A percentile compares a stretch with the other conserved stretches of the same genome.
Conservation (phyloP, 2,113 vertebrate genomes). For the Actenoides lindsayi region DNA sequence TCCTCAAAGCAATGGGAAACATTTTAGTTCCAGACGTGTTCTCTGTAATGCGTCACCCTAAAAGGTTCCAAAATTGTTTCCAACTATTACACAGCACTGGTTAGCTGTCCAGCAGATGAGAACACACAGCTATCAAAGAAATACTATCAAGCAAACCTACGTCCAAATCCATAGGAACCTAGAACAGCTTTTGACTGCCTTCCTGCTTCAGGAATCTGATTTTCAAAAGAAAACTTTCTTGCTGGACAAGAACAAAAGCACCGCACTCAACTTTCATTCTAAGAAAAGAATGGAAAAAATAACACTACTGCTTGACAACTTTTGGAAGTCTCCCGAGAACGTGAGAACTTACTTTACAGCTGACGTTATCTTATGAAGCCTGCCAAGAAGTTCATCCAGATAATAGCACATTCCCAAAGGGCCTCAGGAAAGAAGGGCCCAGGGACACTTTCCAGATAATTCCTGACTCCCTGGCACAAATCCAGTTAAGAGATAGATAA, state of each 20-base stretch:
- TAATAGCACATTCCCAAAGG: background rate
- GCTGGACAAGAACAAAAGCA: background rate
- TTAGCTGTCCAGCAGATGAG: background rate
- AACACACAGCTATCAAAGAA: background rate
- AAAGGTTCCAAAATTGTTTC: background rate
- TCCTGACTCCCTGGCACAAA: background rate
- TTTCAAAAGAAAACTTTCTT: background rate
- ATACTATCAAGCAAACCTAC: background rate
- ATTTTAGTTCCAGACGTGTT: background rate
- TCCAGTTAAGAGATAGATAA: background rate
- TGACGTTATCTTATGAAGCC: background rate
- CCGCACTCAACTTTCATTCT: background rate
- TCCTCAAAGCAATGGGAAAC: background rate
- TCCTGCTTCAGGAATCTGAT: background rate
- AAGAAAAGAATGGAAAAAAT: background rate
- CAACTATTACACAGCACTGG: background rate
- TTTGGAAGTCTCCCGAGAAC: conserved; percentile 18
- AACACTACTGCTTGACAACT: background rate
- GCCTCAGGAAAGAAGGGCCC: background rate
- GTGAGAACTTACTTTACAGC: background rate
- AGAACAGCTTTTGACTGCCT: background rate
- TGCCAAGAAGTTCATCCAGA: conserved; percentile 50
- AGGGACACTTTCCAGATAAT: background rate
- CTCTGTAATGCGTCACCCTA: background rate
- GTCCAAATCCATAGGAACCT: background rate